A percentile compares a stretch with the other conserved stretches of the same genome.
phyloP scores from a whole-genome alignment of 2,113 vertebrate species.

The Chlamydotis undulata region DNA sequence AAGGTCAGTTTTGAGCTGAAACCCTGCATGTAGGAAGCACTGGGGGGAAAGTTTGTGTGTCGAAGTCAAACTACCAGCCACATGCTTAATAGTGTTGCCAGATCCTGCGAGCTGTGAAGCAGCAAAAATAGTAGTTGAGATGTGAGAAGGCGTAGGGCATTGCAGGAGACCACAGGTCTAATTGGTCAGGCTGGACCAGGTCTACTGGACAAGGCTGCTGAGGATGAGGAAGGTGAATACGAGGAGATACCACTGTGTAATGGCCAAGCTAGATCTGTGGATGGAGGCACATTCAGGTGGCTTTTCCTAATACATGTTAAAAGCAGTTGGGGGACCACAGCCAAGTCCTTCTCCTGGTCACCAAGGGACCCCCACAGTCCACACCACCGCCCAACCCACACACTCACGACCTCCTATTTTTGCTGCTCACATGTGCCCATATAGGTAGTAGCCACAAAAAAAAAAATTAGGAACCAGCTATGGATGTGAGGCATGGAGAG shows the following conservation, averaged over 20 bases:
- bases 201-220: background rate
- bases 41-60: background rate
- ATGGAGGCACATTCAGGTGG: background rate
- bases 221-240: background rate
- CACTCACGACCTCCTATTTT: background rate
- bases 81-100: fast-evolving
- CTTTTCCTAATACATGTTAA: background rate
- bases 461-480: background rate
- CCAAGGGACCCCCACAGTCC: background rate
- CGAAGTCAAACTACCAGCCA: background rate
- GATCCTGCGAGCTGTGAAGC: background rate
- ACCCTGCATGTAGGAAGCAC: background rate
- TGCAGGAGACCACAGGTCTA: background rate
- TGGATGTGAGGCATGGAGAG: fast-evolving
- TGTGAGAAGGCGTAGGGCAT: background rate
- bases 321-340: background rate
- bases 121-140: background rate
- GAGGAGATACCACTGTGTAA: background rate
- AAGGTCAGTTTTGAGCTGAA: background rate
- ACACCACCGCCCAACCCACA: background rate
- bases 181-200: background rate
- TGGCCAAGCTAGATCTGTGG: background rate
- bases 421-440: background rate
- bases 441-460: background rate
- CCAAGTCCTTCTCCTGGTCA: background rate